phyloP scores from a whole-genome alignment of 2,113 vertebrate species.

The Lepisosteus oculatus region DNA sequence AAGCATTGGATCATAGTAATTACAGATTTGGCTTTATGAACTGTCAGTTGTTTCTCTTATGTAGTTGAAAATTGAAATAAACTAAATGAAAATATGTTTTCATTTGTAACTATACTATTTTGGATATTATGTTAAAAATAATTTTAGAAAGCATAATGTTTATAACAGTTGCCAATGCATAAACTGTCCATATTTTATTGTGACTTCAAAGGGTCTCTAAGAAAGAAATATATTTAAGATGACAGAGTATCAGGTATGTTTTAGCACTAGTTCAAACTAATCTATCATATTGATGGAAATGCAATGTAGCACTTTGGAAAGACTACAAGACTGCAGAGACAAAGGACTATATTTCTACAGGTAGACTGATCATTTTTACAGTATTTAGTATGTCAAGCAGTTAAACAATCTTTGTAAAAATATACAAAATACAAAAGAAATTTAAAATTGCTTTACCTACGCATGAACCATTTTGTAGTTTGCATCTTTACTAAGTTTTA shows the following conservation, averaged over 20 bases:
- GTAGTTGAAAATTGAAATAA: neutral
- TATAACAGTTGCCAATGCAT: neutral
- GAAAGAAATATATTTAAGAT: neutral
- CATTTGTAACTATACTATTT: too few species aligned
- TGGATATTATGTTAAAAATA: too few species aligned
- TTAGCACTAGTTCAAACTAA: neutral
- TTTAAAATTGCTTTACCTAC: too few species aligned
- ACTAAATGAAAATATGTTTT: neutral
- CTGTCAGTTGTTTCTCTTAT: neutral
- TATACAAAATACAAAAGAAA: too few species aligned
- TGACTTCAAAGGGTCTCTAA: neutral
- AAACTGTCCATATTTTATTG: neutral
- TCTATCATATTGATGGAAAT: neutral
- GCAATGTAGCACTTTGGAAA: neutral
- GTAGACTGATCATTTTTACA: too few species aligned
- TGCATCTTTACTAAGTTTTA: too few species aligned
- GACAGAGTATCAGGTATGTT: conserved; percentile 1
- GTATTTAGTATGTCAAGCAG: neutral
- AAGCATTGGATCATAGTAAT: too few species aligned
- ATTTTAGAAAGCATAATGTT: too few species aligned
- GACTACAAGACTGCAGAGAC: neutral
- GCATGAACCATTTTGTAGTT: too few species aligned
- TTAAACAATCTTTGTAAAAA: neutral
- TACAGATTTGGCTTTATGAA: too few species aligned
- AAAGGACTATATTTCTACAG: neutral